phyloP scores from a whole-genome alignment of 2,888 invertebrate species.

The Ophioninae sp. region DNA sequence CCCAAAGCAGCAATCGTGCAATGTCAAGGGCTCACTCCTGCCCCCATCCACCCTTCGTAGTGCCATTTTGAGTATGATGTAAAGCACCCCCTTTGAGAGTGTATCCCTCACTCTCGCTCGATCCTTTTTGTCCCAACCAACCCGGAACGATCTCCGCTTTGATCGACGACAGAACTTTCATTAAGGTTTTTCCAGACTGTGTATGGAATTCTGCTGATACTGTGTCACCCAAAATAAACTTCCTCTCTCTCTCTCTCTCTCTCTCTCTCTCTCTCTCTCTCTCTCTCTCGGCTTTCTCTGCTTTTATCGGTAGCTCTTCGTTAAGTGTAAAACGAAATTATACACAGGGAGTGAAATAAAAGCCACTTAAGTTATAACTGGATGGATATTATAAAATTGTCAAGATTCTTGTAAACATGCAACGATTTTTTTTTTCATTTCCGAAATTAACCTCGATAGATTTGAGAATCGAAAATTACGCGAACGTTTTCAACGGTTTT shows the following conservation, averaged over 20 bases:
- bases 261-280: no score
- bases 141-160: constrained; percentile 44
- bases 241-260: background rate
- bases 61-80: constrained; percentile 63
- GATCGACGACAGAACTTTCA: constrained; percentile 61
- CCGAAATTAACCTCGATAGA: no score
- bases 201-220: constrained; percentile 17
- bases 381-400: no score
- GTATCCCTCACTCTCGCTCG: constrained; percentile 33
- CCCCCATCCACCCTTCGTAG: constrained; percentile 12
- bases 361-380: constrained; percentile 9
- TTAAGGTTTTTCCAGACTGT: constrained; percentile 53
- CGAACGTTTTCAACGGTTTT: no score
- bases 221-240: constrained; percentile 27
- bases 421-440: no score
- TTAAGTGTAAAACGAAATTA: constrained; percentile 22
- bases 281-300: background rate
- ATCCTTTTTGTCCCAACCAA: constrained; percentile 19
- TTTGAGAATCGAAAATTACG: no score
- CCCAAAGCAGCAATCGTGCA: constrained; percentile 62
- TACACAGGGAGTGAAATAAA: constrained; percentile 11
- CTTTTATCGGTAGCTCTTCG: constrained; percentile 20
- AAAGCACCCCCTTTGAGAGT: constrained; percentile 59
- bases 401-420: no score
- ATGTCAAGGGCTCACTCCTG: constrained; percentile 57